Evolutionary conservation across 2,797 vertebrate species (phyloP), one percentile per base, ranked within the genome.

Genomic region (Limnodromus scolopaceus): DNA sequence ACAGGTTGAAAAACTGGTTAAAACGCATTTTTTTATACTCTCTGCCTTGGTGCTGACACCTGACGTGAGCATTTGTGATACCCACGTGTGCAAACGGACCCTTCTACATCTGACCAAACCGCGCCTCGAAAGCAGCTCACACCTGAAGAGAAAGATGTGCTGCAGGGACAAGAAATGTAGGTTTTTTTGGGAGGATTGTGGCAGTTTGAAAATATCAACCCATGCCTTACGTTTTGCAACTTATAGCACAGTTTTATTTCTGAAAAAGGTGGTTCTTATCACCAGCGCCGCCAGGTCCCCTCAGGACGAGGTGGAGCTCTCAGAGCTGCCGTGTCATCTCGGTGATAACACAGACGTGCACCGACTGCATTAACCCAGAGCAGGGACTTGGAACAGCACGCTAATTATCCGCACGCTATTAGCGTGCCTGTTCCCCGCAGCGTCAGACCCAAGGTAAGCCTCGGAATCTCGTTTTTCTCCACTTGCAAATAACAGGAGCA

Each of bases 391-490:
- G 27, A 61, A 54, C 89, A 72, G 6, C 61, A 60, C 36, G 6
- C 57, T 65, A 61, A 83, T 75, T 90, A 76, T 58, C 79, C 78
- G 65, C 30, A 57, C 49, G 55, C 54, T 63, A 39, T 72, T 71
- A 88, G 66, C 9, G 66, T 45, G 81, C 80, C 77, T 90, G 61
- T 6, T 66, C 58, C 69, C 60, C 32, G 77, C 74, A 91, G 86
- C 65, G 5, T 6, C 6, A 61, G 77, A 39, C 82, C 65, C 91
- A 25, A 64, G 78, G 36, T 16, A 53, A 94, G 63, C 39, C 81
- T 66, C 84, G 19, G 39, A 89, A 89, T 39, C 66, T 72, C 51
- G 60, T 90, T 91, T 81, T 53, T 82, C 84, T 92, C 54, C 48
- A 19, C 87, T 70, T 43, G 55, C 79, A 92, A 80, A 25, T 14